Evolutionary conservation across 2,113 vertebrate genomes (phyloP), one percentile per base, ranked within the genome.

Genomic region (cattle (Bos taurus)): DNA sequence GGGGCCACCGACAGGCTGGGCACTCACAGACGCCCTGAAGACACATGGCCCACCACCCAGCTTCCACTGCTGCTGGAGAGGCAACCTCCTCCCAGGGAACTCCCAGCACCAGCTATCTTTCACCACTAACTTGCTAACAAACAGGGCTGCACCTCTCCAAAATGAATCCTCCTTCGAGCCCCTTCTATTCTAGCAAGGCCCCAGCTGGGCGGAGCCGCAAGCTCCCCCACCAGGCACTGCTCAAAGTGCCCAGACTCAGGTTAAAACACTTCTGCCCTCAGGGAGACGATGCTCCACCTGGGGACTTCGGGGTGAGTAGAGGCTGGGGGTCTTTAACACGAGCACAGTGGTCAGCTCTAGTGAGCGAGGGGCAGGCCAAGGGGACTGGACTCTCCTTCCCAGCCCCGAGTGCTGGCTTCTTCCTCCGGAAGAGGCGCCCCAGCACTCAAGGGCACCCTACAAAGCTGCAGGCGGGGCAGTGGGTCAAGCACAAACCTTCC

Each of bases 1-100:
- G 0, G 16, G 36, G 17, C 5, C 36, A 23, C 28, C 0, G 9
- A 36, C 59, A 26, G 50, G 36, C 56, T 1, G 1, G 1, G 15
- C 0, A 6, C 28, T 26, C 81, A 33, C 33, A 43, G 56, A 50
- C 0, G 4, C 59, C 19, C 67, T 19, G 71, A 57, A 88, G 84
- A 64, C 30, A 33, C 0, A 1, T 23, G 3, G 2, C 16, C 54
- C 64, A 28, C 23, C 0, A 2, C 67, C 7, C 23, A 5, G 62
- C 33, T 25, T 50, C 48, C 25, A 8, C 3, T n/a, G 8, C n/a
- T 2, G 28, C 67, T 30, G 33, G 48, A 8, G 57, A 40, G 80
- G 36, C 80, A 43, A 25, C 9, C 9, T 9, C 16, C 46, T 8
- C 17, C 43, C 5, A 17, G n/a, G 50, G 5, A 40, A 14, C 23